A percentile compares a stretch with the other conserved stretches of the same genome.
phyloP scores from a whole-genome alignment of 2,113 vertebrate species.

The Isurus oxyrinchus region DNA sequence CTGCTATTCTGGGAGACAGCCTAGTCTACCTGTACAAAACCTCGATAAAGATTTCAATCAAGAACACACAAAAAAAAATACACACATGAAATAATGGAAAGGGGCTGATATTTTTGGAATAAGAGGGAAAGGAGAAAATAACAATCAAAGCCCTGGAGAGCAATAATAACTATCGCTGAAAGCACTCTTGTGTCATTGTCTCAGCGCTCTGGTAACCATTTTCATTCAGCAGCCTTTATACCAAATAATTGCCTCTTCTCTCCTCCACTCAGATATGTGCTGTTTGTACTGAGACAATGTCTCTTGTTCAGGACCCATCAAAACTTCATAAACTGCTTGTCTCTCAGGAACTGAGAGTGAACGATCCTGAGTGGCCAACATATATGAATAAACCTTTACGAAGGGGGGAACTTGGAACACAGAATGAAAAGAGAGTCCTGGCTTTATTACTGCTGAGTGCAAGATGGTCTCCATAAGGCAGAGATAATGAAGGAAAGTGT shows the following conservation, averaged over 20 bases:
- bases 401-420: background rate
- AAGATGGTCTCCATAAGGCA: background rate
- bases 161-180: background rate
- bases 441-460: background rate
- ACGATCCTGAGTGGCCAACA: background rate
- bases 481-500: constrained; percentile 8
- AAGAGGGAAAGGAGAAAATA: background rate
- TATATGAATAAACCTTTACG: background rate
- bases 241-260: background rate
- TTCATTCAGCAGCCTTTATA: background rate
- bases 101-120: background rate
- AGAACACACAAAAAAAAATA: background rate
- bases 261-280: background rate
- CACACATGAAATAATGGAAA: background rate
- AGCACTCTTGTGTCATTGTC: constrained; percentile 19
- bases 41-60: background rate
- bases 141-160: background rate
- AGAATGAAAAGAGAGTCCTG: background rate
- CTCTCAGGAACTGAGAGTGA: background rate
- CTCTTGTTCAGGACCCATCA: background rate
- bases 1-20: background rate
- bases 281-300: background rate
- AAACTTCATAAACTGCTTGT: constrained; percentile 15
- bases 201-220: background rate
- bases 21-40: background rate